phyloP scores from a whole-genome alignment of 2,113 vertebrate genomes.

The Zeus faber region DNA sequence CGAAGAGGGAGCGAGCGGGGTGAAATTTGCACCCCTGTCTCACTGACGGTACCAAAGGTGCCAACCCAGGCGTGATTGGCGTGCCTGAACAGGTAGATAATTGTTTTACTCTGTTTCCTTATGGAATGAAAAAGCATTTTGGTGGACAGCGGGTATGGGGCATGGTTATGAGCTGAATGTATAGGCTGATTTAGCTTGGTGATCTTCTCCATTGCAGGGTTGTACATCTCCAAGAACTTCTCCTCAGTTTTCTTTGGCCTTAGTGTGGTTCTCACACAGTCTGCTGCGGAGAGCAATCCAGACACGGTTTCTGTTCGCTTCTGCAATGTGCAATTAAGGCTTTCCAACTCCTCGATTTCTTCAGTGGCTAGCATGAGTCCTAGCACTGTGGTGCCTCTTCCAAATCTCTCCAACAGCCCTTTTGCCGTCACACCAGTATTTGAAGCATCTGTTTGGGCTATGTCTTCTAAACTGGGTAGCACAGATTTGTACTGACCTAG shows the following conservation, averaged over 20 bases:
- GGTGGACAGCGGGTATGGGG: too few relatives aligned
- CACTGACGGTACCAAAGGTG: too few relatives aligned
- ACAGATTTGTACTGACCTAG: slow-evolving; percentile 3
- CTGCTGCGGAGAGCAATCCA: slow-evolving; percentile 5
- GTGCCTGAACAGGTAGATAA: too few relatives aligned
- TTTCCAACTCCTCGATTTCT: not conserved
- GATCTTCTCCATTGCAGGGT: too few relatives aligned
- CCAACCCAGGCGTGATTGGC: too few relatives aligned
- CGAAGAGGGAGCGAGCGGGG: too few relatives aligned
- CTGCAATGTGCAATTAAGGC: not conserved
- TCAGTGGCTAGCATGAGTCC: slow-evolving; percentile 1
- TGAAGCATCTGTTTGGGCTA: not conserved
- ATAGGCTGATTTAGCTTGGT: too few relatives aligned
- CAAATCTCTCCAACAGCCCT: slow-evolving; percentile 1
- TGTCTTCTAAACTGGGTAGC: slow-evolving; percentile 4
- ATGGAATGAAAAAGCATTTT: too few relatives aligned
- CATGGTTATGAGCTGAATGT: too few relatives aligned
- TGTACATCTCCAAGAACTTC: too few relatives aligned
- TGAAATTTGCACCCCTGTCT: too few relatives aligned
- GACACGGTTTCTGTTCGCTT: not conserved
- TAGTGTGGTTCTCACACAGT: not conserved
- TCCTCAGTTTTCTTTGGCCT: not conserved
- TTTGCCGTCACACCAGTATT: not conserved
- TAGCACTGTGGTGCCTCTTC: slow-evolving; percentile 7
- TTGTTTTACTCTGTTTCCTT: too few relatives aligned